Evolutionary conservation across 2,888 invertebrate species (phyloP).

Genomic region (Vannuccia rotundouncinata): DNA sequence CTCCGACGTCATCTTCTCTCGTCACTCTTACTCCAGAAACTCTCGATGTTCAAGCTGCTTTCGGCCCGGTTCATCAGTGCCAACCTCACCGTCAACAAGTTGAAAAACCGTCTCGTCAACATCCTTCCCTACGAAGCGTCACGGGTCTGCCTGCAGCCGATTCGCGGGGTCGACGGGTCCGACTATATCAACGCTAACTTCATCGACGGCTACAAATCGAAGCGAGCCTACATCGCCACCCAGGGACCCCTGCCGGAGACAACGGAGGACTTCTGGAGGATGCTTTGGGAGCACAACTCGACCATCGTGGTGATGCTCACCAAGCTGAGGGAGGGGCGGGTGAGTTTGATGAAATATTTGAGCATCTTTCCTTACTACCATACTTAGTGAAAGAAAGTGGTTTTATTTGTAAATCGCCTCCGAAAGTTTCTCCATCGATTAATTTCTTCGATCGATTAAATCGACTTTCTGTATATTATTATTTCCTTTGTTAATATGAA

Average conservation of each 20-base stretch:
- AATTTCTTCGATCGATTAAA: too few relatives aligned
- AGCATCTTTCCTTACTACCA: too few relatives aligned
- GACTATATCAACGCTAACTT: constrained; percentile 98
- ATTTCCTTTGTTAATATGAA: too few relatives aligned
- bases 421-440: too few relatives aligned
- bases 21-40: constrained; percentile 15
- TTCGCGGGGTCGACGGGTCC: constrained; percentile 78
- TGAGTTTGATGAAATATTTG: too few relatives aligned
- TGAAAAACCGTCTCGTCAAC: constrained; percentile 94
- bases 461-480: too few relatives aligned
- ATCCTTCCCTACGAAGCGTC: constrained; percentile 93
- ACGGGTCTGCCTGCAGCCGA: constrained; percentile 82
- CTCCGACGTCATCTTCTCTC: neutral
- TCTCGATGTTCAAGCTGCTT: constrained; percentile 21
- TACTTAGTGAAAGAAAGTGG: too few relatives aligned
- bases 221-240: constrained; percentile 90
- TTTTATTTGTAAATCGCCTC: too few relatives aligned
- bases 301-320: constrained; percentile 98
- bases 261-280: constrained; percentile 96
- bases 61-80: constrained; percentile 72
- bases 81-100: constrained; percentile 90
- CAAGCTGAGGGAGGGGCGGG: constrained; percentile 63
- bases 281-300: constrained; percentile 99
- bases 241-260: constrained; percentile 95
- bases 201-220: constrained; percentile 69